Conservation (phyloP, 2,888 invertebrate species). For the Pristionchus japonicus region DNA sequence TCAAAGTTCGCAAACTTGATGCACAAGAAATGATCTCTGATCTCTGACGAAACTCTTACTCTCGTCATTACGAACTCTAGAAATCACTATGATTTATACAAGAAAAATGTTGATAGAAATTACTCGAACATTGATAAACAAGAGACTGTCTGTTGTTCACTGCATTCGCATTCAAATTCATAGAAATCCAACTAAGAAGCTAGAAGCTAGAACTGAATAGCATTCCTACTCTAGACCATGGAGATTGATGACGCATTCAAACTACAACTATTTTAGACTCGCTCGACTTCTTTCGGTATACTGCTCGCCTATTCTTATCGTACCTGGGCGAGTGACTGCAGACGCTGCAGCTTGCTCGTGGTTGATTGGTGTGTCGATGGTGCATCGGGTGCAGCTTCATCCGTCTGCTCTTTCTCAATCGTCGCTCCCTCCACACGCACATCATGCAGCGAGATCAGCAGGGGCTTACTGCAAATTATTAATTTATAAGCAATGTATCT, state of each 20-base stretch:
- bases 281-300: too few relatives aligned
- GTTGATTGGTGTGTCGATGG: background rate
- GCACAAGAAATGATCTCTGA: background rate
- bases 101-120: background rate
- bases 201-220: too few relatives aligned
- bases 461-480: conserved; percentile 71
- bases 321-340: conserved; percentile 40
- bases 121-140: conserved; percentile 19
- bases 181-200: too few relatives aligned
- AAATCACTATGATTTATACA: conserved; percentile 7
- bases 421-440: conserved; percentile 70
- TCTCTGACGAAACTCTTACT: background rate
- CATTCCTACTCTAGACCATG: too few relatives aligned
- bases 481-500: too few relatives aligned
- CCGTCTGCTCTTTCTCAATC: conserved; percentile 7
- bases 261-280: too few relatives aligned
- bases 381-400: background rate
- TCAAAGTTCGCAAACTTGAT: background rate
- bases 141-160: background rate
- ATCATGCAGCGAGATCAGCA: conserved; percentile 75
- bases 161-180: background rate
- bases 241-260: too few relatives aligned
- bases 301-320: background rate
- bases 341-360: background rate
- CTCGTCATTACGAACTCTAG: background rate